These are phyloP conservation scores for Drosophila pachea DNA, from an alignment of 1,140 invertebrate genomes.

Conservation along the genomic window DNA sequence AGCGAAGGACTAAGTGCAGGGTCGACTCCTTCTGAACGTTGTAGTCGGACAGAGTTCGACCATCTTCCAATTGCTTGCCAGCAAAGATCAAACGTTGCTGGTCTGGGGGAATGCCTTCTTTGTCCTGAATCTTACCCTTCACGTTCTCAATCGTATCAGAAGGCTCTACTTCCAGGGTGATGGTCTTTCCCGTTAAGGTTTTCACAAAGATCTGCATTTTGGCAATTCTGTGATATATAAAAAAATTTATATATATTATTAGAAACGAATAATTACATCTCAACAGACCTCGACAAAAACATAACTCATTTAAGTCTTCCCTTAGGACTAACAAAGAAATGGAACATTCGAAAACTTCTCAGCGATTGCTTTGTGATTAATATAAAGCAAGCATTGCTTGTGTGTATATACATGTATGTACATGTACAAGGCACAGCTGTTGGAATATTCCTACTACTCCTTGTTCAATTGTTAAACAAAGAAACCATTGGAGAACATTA, in stretches of 20 bases:
- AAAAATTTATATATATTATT: neutral
- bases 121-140: constrained; percentile 89
- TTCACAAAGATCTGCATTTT: constrained; percentile 89
- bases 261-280: neutral
- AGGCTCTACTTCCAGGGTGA: constrained; percentile 89
- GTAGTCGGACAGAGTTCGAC: constrained; percentile 88
- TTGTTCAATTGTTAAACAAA: too few relatives aligned
- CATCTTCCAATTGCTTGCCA: constrained; percentile 90
- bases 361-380: constrained; percentile 21
- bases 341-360: neutral
- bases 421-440: too few relatives aligned
- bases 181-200: constrained; percentile 91
- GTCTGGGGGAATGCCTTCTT: constrained; percentile 87
- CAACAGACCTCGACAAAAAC: neutral
- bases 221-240: neutral
- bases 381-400: too few relatives aligned
- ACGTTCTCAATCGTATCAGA: constrained; percentile 91
- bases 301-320: too few relatives aligned
- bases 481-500: too few relatives aligned
- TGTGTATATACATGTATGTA: neutral
- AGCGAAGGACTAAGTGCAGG: constrained; percentile 90
- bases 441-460: too few relatives aligned
- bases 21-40: constrained; percentile 95
- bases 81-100: constrained; percentile 88
- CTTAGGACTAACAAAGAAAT: neutral